Percentiles rank a stretch among this genome's conserved stretches.
phyloP scores from a whole-genome alignment of 1,140 invertebrate genomes.

The Bombus haemorrhoidalis region DNA sequence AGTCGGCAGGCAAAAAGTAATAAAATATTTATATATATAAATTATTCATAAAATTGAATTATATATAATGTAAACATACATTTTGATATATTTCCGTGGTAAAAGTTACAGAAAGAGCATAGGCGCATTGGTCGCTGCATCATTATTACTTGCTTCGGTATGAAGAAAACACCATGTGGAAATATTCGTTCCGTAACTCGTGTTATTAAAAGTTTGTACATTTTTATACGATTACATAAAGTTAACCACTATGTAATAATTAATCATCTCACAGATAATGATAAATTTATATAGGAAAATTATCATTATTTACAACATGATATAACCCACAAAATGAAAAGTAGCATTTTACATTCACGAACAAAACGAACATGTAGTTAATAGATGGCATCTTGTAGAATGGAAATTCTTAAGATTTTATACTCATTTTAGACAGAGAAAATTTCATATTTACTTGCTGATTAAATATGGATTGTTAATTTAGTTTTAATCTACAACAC shows the following conservation, averaged over 20 bases:
- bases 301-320: neutral
- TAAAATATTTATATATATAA: neutral
- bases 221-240: conserved; percentile 39
- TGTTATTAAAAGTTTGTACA: conserved; percentile 68
- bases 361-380: neutral
- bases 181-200: conserved; percentile 21
- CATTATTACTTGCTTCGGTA: conserved; percentile 43
- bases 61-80: conserved; percentile 61
- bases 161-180: conserved; percentile 46
- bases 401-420: neutral
- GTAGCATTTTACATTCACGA: neutral
- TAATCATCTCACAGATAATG: neutral
- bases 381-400: neutral
- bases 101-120: conserved; percentile 74
- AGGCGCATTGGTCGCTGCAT: conserved; percentile 49
- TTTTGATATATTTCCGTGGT: conserved; percentile 59
- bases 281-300: neutral
- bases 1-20: neutral
- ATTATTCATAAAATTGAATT: neutral
- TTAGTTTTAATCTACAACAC: no score
- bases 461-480: neutral
- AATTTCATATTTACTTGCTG: neutral
- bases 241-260: conserved; percentile 29
- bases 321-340: neutral
- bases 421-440: neutral